phyloP scores from a whole-genome alignment of 2,797 vertebrate genomes.

The Danio jaintianensis region DNA sequence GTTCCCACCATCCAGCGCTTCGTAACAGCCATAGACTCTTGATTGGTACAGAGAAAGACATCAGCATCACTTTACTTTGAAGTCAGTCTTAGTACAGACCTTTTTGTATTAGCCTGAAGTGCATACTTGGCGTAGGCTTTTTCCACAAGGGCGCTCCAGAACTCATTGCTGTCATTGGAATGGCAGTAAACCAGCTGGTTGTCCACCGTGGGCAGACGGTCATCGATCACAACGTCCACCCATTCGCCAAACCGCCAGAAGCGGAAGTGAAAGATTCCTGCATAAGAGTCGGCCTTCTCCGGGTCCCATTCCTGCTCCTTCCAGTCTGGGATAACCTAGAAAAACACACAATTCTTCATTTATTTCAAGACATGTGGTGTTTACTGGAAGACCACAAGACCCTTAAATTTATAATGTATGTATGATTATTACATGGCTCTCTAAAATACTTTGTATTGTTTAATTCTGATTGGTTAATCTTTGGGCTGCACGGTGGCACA shows the following conservation, averaged over 20 bases:
- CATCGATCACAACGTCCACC: constrained; percentile 94
- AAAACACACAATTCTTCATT: neutral
- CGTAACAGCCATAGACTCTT: constrained; percentile 92
- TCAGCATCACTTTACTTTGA: neutral
- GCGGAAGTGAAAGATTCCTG: constrained; percentile 94
- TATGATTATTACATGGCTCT: too few relatives aligned
- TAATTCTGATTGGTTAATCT: too few relatives aligned
- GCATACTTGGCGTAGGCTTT: constrained; percentile 97
- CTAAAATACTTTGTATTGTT: too few relatives aligned
- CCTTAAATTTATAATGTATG: too few relatives aligned
- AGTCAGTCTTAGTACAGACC: neutral
- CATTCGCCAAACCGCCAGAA: constrained; percentile 96
- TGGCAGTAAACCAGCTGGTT: constrained; percentile 94
- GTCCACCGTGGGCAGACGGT: constrained; percentile 88
- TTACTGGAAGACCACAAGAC: neutral
- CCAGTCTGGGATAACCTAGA: constrained; percentile 95
- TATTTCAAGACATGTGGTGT: neutral
- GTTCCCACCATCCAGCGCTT: constrained; percentile 94
- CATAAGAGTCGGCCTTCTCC: constrained; percentile 81
- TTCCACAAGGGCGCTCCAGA: constrained; percentile 97
- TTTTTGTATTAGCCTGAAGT: neutral
- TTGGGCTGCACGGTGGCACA: too few relatives aligned
- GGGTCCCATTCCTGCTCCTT: constrained; percentile 94
- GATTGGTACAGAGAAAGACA: neutral
- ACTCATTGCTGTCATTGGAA: constrained; percentile 91